Conservation (phyloP, 2,113 vertebrate genomes). For the Ellobius talpinus region DNA sequence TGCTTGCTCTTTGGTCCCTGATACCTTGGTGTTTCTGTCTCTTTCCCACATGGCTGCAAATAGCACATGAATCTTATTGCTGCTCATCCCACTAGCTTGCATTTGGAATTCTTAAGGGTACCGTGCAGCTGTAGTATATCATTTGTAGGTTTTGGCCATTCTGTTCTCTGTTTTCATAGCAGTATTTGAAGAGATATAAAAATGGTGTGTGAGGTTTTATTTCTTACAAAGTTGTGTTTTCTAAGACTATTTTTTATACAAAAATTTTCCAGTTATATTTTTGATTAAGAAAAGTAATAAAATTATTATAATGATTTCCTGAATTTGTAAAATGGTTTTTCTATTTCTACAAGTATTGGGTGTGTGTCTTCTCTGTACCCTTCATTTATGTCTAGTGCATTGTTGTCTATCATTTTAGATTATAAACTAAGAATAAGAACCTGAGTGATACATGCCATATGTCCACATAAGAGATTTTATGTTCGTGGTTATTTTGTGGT, state of each 20-base stretch:
- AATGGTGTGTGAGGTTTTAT: background rate
- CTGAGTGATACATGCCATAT: background rate
- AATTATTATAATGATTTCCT: background rate
- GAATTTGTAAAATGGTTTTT: background rate
- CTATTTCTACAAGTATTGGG: background rate
- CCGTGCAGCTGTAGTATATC: background rate
- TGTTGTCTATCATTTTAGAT: background rate
- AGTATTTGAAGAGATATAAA: background rate
- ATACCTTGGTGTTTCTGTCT: background rate
- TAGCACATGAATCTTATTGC: background rate
- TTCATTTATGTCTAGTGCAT: background rate
- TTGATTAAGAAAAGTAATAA: slow-evolving; percentile 14
- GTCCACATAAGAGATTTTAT: background rate
- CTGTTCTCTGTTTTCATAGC: background rate
- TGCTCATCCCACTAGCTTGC: background rate
- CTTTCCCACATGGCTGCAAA: background rate
- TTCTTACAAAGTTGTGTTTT: background rate
- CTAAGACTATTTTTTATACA: background rate
- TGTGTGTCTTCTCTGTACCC: background rate
- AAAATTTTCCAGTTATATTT: background rate
- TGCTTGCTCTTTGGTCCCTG: background rate
- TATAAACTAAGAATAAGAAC: background rate
- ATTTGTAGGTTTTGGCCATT: background rate
- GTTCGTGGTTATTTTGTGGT: background rate
- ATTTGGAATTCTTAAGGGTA: background rate